Evolutionary conservation across 2,888 invertebrate species (phyloP).

Genomic region (Orthosia gothica): DNA sequence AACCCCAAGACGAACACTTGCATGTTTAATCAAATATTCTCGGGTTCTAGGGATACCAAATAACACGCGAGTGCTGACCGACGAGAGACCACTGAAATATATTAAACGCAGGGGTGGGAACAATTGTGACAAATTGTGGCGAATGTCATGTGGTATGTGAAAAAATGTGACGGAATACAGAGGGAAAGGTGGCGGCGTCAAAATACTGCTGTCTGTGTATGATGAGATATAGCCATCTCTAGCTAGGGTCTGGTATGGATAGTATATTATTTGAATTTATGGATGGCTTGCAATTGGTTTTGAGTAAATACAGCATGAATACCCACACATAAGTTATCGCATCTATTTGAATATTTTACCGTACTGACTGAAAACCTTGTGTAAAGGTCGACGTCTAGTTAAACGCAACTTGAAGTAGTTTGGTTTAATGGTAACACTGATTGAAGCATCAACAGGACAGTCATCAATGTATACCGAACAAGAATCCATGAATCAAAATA

Average conservation of each 20-base stretch:
- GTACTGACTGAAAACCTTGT: background rate
- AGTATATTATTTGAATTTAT: constrained; percentile 8
- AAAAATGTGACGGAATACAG: constrained; percentile 51
- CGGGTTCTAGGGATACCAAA: constrained; percentile 39
- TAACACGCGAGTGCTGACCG: constrained; percentile 54
- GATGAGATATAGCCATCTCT: constrained; percentile 1
- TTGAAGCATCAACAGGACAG: background rate
- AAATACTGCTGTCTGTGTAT: constrained; percentile 20
- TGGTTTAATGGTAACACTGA: no score
- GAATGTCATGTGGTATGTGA: constrained; percentile 35
- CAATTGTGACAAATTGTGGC: constrained; percentile 65
- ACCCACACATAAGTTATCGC: background rate
- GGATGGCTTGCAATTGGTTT: background rate
- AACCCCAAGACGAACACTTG: constrained; percentile 19
- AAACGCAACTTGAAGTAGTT: no score
- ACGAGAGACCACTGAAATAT: constrained; percentile 46
- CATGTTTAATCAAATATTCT: constrained; percentile 53
- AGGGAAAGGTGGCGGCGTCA: constrained; percentile 15
- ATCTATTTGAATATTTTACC: background rate
- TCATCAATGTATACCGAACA: background rate
- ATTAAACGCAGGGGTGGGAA: constrained; percentile 60
- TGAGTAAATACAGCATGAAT: background rate
- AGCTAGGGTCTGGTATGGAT: constrained; percentile 6
- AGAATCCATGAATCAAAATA: background rate
- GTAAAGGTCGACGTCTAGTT: no score